Percentiles rank a stretch among this genome's conserved stretches.
phyloP scores from a whole-genome alignment of 2,113 vertebrate species.

The Neomonachus schauinslandi region DNA sequence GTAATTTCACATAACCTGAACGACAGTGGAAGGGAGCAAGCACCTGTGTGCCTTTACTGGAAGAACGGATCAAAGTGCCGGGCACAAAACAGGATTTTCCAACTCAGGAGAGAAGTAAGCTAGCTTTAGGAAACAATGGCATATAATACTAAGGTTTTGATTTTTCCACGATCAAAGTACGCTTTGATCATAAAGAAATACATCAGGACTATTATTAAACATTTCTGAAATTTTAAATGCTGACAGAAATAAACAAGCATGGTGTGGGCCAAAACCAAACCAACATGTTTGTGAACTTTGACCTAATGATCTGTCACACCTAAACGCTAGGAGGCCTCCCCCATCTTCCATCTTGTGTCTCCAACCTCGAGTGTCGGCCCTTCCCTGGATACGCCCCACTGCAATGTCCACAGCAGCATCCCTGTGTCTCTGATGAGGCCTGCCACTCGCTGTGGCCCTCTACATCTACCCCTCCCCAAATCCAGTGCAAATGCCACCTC shows the following conservation, averaged over 20 bases:
- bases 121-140: not conserved
- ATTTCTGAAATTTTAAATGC: not conserved
- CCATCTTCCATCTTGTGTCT: not conserved
- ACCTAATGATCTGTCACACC: not conserved
- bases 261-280: not conserved
- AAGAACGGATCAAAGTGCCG: not conserved
- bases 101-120: not conserved
- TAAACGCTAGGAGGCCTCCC: not conserved
- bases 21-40: rapidly evolving
- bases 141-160: not conserved
- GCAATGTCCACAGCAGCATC: too few relatives aligned
- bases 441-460: not conserved
- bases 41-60: not conserved
- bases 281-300: not conserved
- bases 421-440: rapidly evolving
- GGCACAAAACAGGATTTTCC: too few relatives aligned
- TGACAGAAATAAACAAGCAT: not conserved
- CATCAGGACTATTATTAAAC: not conserved
- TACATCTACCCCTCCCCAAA: not conserved
- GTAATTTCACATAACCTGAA: conserved; percentile 96
- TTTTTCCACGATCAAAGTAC: not conserved
- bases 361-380: not conserved
- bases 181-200: not conserved
- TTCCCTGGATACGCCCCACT: not conserved
- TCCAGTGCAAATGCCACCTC: not conserved